Evolutionary conservation across 2,888 invertebrate species (phyloP).

Genomic region (Pseudococcus longispinus): DNA sequence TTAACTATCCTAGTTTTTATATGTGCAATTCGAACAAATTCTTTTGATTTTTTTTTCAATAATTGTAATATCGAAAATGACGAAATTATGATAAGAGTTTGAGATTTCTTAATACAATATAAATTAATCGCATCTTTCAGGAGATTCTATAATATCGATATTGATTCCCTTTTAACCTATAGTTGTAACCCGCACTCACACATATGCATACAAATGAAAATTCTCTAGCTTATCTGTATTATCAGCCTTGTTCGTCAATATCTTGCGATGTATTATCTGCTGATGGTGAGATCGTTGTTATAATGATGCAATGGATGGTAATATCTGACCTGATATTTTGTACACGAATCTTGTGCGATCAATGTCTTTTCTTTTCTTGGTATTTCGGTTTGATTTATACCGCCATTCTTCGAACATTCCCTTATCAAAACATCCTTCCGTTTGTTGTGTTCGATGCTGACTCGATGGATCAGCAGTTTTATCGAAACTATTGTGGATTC

Average conservation of each 20-base stretch:
- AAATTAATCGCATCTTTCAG: neutral
- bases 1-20: neutral
- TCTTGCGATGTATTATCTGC: neutral
- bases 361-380: neutral
- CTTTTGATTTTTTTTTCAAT: neutral
- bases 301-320: neutral
- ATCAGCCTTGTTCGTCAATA: neutral
- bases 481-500: no score
- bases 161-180: neutral
- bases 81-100: neutral
- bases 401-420: no score
- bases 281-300: neutral
- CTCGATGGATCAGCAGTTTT: no score
- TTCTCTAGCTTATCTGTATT: neutral
- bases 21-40: neutral
- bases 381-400: neutral
- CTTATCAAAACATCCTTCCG: no score
- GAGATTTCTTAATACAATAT: neutral
- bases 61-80: neutral
- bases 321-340: neutral
- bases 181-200: neutral
- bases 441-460: no score
- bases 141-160: neutral
- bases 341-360: no score
- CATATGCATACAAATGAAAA: neutral